phyloP scores from a whole-genome alignment of 2,888 invertebrate species.

The Drosophila mercatorum region DNA sequence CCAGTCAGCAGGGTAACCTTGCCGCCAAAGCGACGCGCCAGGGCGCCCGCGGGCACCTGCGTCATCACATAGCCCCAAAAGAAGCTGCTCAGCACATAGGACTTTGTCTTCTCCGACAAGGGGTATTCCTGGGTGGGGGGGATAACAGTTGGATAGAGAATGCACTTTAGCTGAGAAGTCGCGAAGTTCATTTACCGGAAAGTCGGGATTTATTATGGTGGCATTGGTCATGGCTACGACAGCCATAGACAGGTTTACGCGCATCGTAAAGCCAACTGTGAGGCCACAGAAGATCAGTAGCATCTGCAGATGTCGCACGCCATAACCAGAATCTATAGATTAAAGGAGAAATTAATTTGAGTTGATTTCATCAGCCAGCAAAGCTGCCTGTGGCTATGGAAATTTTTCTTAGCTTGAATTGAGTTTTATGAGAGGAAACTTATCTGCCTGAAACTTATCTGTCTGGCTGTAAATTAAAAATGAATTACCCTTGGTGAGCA shows the following conservation, averaged over 20 bases:
- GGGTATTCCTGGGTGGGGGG: slow-evolving; percentile 86
- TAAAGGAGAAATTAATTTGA: too few relatives aligned
- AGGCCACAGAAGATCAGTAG: slow-evolving; percentile 87
- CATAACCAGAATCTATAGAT: slow-evolving; percentile 80
- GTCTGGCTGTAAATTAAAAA: slow-evolving; percentile 7
- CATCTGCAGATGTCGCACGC: slow-evolving; percentile 88
- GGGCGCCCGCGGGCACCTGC: slow-evolving; percentile 89
- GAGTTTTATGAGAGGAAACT: slow-evolving; percentile 3
- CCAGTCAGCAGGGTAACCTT: slow-evolving; percentile 87
- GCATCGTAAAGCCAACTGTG: slow-evolving; percentile 87
- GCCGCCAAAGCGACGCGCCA: slow-evolving; percentile 89
- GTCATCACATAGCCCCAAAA: slow-evolving; percentile 89
- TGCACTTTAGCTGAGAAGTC: slow-evolving; percentile 19
- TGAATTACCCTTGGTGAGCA: slow-evolving; percentile 12
- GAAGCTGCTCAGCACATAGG: slow-evolving; percentile 87
- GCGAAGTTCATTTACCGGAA: slow-evolving; percentile 64
- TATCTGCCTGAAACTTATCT: slow-evolving; percentile 19
- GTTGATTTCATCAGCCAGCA: not conserved
- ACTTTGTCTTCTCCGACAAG: slow-evolving; percentile 86
- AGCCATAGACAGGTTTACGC: slow-evolving; percentile 90
- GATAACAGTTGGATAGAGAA: rapidly evolving
- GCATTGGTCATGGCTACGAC: slow-evolving; percentile 90
- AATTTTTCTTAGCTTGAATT: slow-evolving; percentile 9
- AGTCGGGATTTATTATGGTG: slow-evolving; percentile 73
- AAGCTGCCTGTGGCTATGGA: slow-evolving; percentile 8